Conservation (phyloP, 2,113 vertebrate genomes). For the Hylia prasina region DNA sequence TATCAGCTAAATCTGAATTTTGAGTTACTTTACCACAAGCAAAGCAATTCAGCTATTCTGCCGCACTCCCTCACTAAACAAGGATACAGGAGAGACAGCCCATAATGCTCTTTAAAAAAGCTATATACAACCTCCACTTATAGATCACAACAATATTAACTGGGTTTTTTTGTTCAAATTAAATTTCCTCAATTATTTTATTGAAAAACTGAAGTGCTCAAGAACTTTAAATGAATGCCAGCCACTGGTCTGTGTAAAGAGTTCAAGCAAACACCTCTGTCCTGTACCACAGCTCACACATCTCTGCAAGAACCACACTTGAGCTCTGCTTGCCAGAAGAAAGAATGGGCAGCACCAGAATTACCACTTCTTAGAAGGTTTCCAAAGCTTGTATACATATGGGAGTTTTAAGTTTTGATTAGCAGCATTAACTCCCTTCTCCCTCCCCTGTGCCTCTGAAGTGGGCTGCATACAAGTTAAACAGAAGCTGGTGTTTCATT, state of each 20-base stretch:
- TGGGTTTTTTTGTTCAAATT: neutral
- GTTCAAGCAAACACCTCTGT: neutral
- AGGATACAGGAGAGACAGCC: neutral
- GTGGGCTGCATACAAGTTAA: neutral
- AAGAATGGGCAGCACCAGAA: neutral
- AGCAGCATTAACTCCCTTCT: neutral
- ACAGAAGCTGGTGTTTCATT: neutral
- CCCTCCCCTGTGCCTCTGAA: neutral
- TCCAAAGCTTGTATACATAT: neutral
- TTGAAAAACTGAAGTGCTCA: neutral
- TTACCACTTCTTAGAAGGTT: neutral
- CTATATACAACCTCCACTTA: neutral
- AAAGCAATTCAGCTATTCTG: neutral
- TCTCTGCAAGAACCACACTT: neutral
- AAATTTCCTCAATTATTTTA: neutral
- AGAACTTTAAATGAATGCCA: neutral
- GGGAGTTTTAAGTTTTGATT: neutral
- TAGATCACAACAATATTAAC: neutral
- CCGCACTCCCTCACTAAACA: neutral
- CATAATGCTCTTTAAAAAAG: neutral
- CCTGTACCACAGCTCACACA: neutral
- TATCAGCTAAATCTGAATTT: neutral
- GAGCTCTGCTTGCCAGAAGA: neutral
- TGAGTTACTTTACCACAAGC: neutral
- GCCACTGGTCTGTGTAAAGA: neutral